Evolutionary conservation across 2,113 vertebrate genomes (phyloP), one percentile per base, ranked within the genome.

Genomic region (Empidonax traillii): DNA sequence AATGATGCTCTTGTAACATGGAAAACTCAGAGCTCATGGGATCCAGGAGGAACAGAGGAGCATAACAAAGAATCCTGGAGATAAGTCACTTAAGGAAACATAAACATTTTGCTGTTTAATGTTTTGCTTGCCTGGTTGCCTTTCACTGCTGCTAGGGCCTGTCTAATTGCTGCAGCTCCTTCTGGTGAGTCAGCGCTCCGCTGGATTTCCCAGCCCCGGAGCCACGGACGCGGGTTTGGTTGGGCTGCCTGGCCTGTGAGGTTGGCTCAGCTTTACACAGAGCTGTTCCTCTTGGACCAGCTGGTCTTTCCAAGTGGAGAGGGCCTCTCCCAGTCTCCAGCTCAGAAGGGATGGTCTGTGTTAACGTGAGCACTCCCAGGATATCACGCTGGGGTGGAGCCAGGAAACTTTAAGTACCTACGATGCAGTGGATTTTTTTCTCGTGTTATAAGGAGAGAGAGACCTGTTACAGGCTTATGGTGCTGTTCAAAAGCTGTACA

Each of bases 141-240:
- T 95, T 82, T 82, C 77, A 8, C 87, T 79, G 78, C 82, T 89
- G 84, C 77, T 93, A 79, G 75, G 84, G 73, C 86, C 88, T 96
- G 80, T 93, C 83, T 94, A 82, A 73, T 87, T 83, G 31, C 71
- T 85, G 8, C 94, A 66, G 67, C 87, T 96, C 84, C 77, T 95
- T 53, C 43, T 75, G 85, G 35, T 90, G 89, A 97, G 83, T 96
- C 96, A 97, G 68, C 14, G 6, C 68, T 81, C 87, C 0, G 0
- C 90, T 96, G 77, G 85, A 79, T 97, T 97, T 97, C 94, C 95
- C 94, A 97, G 92, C 96, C 94, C 90, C 2, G 86, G 66, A 51
- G 94, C 93, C 69, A 93, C 0, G 65, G 41, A 68, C 65, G 0
- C 65, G 39, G 79, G 65, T 92, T 89, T 94, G 92, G 66, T 94